A percentile compares a stretch with the other conserved stretches of the same genome.
Evolutionary conservation across 2,113 vertebrate genomes (phyloP).

Genomic region (Otis tarda): DNA sequence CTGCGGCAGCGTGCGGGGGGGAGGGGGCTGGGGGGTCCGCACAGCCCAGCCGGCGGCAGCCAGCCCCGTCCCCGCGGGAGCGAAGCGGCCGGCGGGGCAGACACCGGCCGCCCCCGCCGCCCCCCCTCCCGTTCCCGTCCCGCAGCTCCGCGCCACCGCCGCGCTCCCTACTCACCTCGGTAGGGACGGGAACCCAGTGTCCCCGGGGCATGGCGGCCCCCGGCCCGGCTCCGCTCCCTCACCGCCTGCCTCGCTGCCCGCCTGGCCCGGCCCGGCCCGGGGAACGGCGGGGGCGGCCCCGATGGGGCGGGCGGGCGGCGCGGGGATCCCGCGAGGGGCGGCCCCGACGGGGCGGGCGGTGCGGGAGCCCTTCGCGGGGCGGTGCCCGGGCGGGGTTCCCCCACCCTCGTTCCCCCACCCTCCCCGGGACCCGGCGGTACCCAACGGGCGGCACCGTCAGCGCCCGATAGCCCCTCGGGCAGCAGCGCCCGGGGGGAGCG

Average conservation of each 20-base stretch:
- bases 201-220: no score
- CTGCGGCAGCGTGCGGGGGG: background rate
- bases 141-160: background rate
- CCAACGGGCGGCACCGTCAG: background rate
- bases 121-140: background rate
- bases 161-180: background rate
- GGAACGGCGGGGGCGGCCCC: conserved; percentile 40
- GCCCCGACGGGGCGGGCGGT: background rate
- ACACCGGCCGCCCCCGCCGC: background rate
- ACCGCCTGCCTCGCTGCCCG: background rate
- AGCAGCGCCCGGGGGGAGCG: background rate
- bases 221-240: background rate
- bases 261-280: background rate
- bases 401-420: background rate
- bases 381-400: conserved; percentile 42
- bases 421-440: background rate
- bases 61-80: background rate
- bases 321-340: background rate
- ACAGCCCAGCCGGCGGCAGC: background rate
- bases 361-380: background rate
- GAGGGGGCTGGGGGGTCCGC: background rate
- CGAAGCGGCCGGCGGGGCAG: background rate
- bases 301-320: no score
- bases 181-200: background rate
- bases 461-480: background rate